Evolutionary conservation across 1,140 invertebrate genomes (phyloP), one percentile per base, ranked within the genome.

Genomic region (Halesus radiatus): DNA sequence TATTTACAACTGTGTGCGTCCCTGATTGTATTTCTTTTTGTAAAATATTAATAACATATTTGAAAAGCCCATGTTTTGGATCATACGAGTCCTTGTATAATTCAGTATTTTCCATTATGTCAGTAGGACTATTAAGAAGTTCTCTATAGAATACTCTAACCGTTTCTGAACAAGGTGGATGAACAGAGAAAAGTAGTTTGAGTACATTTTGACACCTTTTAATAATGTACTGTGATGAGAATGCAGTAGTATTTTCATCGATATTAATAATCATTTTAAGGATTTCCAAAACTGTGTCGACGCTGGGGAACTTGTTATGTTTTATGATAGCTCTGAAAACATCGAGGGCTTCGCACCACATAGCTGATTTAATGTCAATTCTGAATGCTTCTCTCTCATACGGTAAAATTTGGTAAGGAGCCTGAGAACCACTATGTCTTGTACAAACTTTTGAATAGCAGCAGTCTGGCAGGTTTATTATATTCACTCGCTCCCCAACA

Each of bases 281-380:
- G 16, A 75, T n/a, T 29, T 75, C 72, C 54, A 75, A 56, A 58
- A 58, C 54, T 4, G 37, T 56, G n/a, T 75, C 72, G 7, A 32
- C 54, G 45, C 53, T 75, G 20, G 72, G 72, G 22, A 32, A 75
- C 29, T 75, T 75, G 29, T 75, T 58, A 37, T 75, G 20, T n/a
- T 75, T 75, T 37, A 75, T 29, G 3, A 75, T 29, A 32, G 53
- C 26, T 58, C 72, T 29, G 58, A 75, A 58, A 20, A 56, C 53
- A 20, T 75, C 72, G 13, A 75, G 29, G n/a, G 54, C 72, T 32
- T 75, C 72, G n/a, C 72, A 75, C 72, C 52, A 75, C 52, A 75
- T 56, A 8, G 10, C 26, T 18, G 72, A 37, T 20, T 58, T 58
- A 16, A 75, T 3, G n/a, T 75, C 72, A 58, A 75, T 75, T 29